These are phyloP conservation scores for Hippoglossus hippoglossus DNA, from an alignment of 2,797 vertebrate genomes.

Conservation along the genomic window DNA sequence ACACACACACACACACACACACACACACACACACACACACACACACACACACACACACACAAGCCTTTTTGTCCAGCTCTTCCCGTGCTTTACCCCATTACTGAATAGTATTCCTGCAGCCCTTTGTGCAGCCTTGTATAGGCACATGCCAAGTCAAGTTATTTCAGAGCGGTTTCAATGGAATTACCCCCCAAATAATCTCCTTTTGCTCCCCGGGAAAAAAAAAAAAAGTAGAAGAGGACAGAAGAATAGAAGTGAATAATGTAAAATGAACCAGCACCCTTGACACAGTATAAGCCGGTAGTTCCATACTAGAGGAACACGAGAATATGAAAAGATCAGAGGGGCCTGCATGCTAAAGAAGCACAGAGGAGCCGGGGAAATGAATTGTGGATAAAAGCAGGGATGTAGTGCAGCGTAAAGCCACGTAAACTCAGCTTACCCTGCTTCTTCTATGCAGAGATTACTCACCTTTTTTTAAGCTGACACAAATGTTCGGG, in stretches of 20 bases:
- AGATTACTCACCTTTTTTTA: slow-evolving; percentile 34
- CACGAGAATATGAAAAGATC: slow-evolving; percentile 62
- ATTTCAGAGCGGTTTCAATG: slow-evolving; percentile 75
- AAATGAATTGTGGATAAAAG: slow-evolving; percentile 2
- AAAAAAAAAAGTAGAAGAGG: slow-evolving; percentile 45
- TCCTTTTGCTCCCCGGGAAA: slow-evolving; percentile 50
- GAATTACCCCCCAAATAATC: slow-evolving; percentile 79
- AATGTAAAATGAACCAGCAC: slow-evolving; percentile 69
- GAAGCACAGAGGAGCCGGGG: slow-evolving; percentile 25
- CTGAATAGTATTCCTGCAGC: slow-evolving; percentile 76
- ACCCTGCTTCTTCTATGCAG: not conserved
- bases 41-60: slow-evolving; percentile 25
- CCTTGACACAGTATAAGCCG: slow-evolving; percentile 54
- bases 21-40: slow-evolving; percentile 11
- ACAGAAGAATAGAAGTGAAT: slow-evolving; percentile 59
- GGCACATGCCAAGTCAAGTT: slow-evolving; percentile 83
- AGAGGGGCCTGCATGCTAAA: slow-evolving; percentile 51
- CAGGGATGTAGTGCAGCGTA: slow-evolving; percentile 1
- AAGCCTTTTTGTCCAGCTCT: slow-evolving; percentile 67
- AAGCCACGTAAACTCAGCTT: slow-evolving; percentile 35
- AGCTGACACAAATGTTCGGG: slow-evolving; percentile 13
- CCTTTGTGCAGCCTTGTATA: slow-evolving; percentile 79
- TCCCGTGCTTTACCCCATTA: slow-evolving; percentile 68
- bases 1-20: slow-evolving; percentile 13
- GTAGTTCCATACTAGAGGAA: slow-evolving; percentile 48